Evolutionary conservation across 1,140 invertebrate species (phyloP).

Genomic region (Bombus waltoni): DNA sequence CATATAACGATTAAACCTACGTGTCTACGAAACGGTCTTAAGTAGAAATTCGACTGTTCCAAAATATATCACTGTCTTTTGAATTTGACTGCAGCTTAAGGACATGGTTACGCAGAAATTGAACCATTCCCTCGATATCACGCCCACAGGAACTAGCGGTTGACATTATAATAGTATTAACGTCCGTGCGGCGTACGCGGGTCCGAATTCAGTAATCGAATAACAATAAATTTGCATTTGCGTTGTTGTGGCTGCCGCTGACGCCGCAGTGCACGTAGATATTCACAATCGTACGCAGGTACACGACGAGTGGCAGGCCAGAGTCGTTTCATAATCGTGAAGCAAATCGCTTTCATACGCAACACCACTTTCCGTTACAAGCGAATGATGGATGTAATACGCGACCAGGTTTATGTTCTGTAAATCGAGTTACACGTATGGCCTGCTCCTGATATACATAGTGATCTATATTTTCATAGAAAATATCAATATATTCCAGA

Average conservation of each 20-base stretch:
- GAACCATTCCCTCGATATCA: conserved; percentile 53
- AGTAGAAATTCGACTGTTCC: background rate
- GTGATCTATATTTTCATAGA: background rate
- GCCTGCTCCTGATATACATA: conserved; percentile 41
- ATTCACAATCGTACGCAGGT: conserved; percentile 68
- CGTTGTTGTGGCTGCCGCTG: conserved; percentile 76
- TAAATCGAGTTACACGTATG: conserved; percentile 53
- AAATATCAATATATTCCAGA: background rate
- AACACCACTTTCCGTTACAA: conserved; percentile 53
- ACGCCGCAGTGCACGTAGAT: conserved; percentile 76
- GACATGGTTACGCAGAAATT: conserved; percentile 33
- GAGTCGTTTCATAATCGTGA: conserved; percentile 80
- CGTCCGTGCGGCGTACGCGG: conserved; percentile 74
- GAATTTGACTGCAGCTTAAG: conserved; percentile 51
- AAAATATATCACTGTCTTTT: conserved; percentile 45
- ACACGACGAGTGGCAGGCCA: conserved; percentile 58
- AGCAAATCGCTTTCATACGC: conserved; percentile 74
- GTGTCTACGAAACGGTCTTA: background rate
- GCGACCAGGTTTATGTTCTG: conserved; percentile 53
- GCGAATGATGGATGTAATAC: conserved; percentile 65
- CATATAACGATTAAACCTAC: background rate
- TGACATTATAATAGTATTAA: conserved; percentile 77
- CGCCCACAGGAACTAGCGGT: conserved; percentile 34
- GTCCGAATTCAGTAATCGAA: conserved; percentile 80
- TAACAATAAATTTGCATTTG: conserved; percentile 82